Conservation (phyloP, 2,888 invertebrate species). For the Eudemis profundana region DNA sequence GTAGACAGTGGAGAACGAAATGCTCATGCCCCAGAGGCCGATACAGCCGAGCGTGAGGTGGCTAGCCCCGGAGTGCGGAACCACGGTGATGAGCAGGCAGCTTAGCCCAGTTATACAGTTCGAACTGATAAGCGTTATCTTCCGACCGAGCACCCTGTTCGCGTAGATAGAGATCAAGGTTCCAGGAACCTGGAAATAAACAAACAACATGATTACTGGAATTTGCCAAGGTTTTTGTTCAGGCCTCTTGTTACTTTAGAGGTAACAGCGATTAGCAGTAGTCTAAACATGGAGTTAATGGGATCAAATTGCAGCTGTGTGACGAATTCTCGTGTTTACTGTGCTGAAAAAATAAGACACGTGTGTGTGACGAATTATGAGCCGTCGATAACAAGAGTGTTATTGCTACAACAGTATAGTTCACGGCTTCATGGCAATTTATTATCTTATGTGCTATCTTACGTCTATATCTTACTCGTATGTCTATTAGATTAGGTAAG, state of each 20-base stretch:
- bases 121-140: conserved; percentile 86
- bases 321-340: not conserved
- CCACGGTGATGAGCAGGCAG: conserved; percentile 86
- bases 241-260: conserved; percentile 18
- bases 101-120: conserved; percentile 88
- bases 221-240: not conserved
- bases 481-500: no score
- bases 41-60: conserved; percentile 88
- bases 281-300: conserved; percentile 16
- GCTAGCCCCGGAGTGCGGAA: conserved; percentile 76
- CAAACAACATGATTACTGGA: conserved; percentile 2
- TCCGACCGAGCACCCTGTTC: conserved; percentile 88
- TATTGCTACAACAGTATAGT: not conserved
- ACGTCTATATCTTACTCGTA: no score
- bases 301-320: conserved; percentile 7
- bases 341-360: conserved; percentile 14
- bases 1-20: conserved; percentile 94
- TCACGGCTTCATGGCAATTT: no score
- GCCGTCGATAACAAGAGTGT: conserved; percentile 12
- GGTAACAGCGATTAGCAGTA: conserved; percentile 2
- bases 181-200: conserved; percentile 82
- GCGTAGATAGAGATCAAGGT: conserved; percentile 87
- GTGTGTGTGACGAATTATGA: conserved; percentile 2
- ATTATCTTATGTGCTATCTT: no score
- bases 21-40: conserved; percentile 92